Evolutionary conservation across 2,797 vertebrate genomes (phyloP).

Genomic region (Epinephelus malabaricus): DNA sequence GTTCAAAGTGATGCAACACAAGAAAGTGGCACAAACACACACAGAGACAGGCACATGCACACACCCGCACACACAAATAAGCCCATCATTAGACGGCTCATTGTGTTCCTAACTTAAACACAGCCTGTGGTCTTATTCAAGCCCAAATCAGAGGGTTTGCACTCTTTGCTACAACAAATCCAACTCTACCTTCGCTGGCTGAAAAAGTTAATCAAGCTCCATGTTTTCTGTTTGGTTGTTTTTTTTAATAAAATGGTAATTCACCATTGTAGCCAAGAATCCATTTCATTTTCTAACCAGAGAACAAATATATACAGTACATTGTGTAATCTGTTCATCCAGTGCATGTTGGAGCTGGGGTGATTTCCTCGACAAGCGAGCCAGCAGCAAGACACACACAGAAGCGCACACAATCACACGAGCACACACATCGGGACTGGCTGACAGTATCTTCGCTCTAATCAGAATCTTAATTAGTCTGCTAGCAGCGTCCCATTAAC

Average conservation of each 20-base stretch:
- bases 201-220: no score
- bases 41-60: neutral
- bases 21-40: slow-evolving; percentile 11
- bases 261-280: slow-evolving; percentile 31
- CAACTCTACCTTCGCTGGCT: neutral
- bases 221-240: neutral
- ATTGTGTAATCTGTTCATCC: slow-evolving; percentile 57
- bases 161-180: slow-evolving; percentile 4
- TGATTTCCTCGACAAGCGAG: slow-evolving; percentile 62
- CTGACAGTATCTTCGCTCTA: slow-evolving; percentile 83
- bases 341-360: slow-evolving; percentile 39
- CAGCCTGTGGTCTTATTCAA: slow-evolving; percentile 22
- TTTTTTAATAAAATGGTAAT: slow-evolving; percentile 6
- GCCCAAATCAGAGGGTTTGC: slow-evolving; percentile 14
- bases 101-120: slow-evolving; percentile 36
- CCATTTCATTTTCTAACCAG: slow-evolving; percentile 36
- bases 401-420: slow-evolving; percentile 24
- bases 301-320: slow-evolving; percentile 36
- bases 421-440: slow-evolving; percentile 47
- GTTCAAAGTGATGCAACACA: slow-evolving; percentile 35
- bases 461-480: slow-evolving; percentile 89
- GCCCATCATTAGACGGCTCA: slow-evolving; percentile 27
- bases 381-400: slow-evolving; percentile 47
- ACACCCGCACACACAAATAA: slow-evolving; percentile 14
- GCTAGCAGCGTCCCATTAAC: slow-evolving; percentile 83